These are phyloP conservation scores for Dromococcyx pavoninus DNA, from an alignment of 2,797 vertebrate genomes.

Conservation along the genomic window DNA sequence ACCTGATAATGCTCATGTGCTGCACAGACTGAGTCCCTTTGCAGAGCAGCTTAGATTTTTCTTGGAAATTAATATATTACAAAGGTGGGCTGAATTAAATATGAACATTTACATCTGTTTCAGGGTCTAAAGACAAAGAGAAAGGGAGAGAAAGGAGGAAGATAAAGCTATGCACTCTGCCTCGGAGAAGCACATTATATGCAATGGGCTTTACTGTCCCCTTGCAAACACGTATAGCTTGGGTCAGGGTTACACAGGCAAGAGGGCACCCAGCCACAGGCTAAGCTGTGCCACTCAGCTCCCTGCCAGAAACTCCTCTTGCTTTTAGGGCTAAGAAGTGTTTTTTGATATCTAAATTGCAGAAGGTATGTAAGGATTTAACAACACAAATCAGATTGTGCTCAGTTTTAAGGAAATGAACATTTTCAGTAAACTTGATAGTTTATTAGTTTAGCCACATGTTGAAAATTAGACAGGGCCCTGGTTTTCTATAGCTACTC, in stretches of 20 bases:
- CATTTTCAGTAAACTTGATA: not conserved
- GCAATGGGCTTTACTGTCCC: not conserved
- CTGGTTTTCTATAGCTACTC: not conserved
- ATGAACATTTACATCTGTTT: not conserved
- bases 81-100: not conserved
- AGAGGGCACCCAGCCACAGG: not conserved
- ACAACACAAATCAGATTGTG: not conserved
- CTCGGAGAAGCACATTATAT: not conserved
- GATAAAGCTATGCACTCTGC: not conserved
- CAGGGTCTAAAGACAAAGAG: not conserved
- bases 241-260: not conserved
- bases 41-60: not conserved
- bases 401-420: not conserved
- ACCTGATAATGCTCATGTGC: not conserved
- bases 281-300: not conserved
- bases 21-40: not conserved
- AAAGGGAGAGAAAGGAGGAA: not conserved
- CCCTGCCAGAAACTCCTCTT: not conserved
- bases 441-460: no score
- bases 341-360: not conserved
- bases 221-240: accelerated
- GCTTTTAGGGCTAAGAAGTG: not conserved
- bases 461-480: not conserved
- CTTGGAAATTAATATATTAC: not conserved
- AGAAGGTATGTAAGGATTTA: not conserved